Base-by-base conservation (phyloP, 2,888 invertebrate species). In the Lomographa bimaculata region DNA sequence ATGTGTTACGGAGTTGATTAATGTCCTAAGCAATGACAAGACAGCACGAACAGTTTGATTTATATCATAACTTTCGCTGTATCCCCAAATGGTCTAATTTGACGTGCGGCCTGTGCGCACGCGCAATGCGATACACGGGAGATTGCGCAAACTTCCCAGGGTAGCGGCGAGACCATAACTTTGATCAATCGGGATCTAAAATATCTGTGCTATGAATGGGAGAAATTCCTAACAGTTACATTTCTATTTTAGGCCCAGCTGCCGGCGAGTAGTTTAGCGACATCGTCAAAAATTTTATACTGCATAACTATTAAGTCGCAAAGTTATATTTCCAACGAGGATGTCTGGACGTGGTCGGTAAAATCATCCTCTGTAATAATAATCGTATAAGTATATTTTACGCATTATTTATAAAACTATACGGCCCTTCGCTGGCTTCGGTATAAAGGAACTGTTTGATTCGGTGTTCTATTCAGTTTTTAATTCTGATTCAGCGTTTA, bases 41-140 rank as follows among this genome's bases (percentile, higher is more conserved):
- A 63, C 64, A 60, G 60, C 60, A 61, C 60, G 71, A 71, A 70
- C 62, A 54, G 50, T 64, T 59, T 72, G 78, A 82, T 79, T 77
- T 80, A 82, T 81, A 70, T 62, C 50, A 58, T 70, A 67, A 82
- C 80, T 84, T 81, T 83, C 79, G 71, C 75, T 61, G 60, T 67
- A 60, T 67, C 75, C 74, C 60, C 62, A 74, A 79, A 77, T 67
- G 73, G 75, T 73, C 73, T 78, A 72, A 79, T 80, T 79, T 77
- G 79, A 79, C 75, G 60, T 57, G 56, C 51, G 56, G 40, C 45
- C 41, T 48, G 48, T 53, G 65, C 58, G 64, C 60, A 50, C 52
- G 64, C 63, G 63, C 60, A 62, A 47, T 38, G 19, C 38, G 45
- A 50, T 45, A 47, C 40, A 39, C 37, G 39, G 44, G 33, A 34